Evolutionary conservation across 2,888 invertebrate species (phyloP), one percentile per base, ranked within the genome.

Genomic region (Dexiosoma caninum): DNA sequence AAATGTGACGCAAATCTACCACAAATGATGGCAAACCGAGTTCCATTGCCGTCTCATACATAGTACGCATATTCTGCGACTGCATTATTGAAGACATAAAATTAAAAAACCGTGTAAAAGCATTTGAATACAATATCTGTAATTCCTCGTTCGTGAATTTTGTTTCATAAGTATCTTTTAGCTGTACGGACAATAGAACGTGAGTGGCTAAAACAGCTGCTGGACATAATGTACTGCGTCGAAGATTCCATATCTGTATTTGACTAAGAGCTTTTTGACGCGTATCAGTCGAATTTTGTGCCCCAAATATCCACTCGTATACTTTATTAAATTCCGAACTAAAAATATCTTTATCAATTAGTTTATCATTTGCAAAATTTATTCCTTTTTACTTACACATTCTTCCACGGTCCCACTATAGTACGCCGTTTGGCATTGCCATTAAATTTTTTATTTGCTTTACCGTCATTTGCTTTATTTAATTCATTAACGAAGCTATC

Each of bases 51-150:
- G 89, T 89, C 0, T 85, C 86, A 51, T 90, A 90, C 90, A 90
- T 90, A 42, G 88, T 87, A 23, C 84, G 85, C 86, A 86, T 86
- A 75, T 85, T 86, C 46, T 86, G 84, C 2, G 84, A 83, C 64
- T 89, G 89, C 84, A 88, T 88, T 7, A 89, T 89, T 1, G 90
- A 90, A 0, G 89, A 90, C 90, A 90, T 90, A 27, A 88, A 90
- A 78, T 90, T 90, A 27, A 89, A 87, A 67, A 90, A 90, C 2
- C 90, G 85, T 0, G 88, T 90, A 32, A 90, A 88, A 4, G 89
- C 88, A 46, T 85, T 87, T 0, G 90, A 86, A 81, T 90, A 90
- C 2, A 86, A 82, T 0, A 83, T 82, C 64, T 87, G 86, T 1
- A 89, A 59, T 12, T 86, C 87, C 0, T 62, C 35, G 1, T 71